Conservation (phyloP, 1,140 invertebrate genomes). For the Halyomorpha halys region DNA sequence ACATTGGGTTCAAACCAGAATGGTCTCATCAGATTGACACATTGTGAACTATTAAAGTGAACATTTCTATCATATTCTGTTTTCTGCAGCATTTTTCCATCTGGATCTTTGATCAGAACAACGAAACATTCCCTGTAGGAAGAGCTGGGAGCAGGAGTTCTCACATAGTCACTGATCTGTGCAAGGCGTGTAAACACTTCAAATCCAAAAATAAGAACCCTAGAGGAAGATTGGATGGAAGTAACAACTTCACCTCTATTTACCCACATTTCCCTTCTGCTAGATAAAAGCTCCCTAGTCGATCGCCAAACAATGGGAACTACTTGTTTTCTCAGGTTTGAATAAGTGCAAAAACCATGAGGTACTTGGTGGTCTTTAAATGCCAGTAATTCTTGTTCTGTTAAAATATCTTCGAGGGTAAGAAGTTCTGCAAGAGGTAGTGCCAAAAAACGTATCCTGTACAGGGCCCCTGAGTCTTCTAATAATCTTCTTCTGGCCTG, state of each 20-base stretch:
- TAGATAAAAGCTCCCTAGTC: conserved; percentile 11
- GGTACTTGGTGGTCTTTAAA: conserved; percentile 19
- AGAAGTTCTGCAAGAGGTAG: conserved; percentile 7
- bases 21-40: conserved; percentile 19
- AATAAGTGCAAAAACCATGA: conserved; percentile 20
- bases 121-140: conserved; percentile 24
- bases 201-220: conserved; percentile 26
- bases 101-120: conserved; percentile 23
- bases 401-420: not conserved
- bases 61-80: conserved; percentile 21
- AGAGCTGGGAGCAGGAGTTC: conserved; percentile 1
- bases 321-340: conserved; percentile 27
- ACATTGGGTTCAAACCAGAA: conserved; percentile 26
- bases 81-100: conserved; percentile 23
- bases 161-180: not conserved
- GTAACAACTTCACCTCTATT: conserved; percentile 23
- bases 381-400: not conserved
- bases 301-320: conserved; percentile 19
- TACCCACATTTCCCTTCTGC: conserved; percentile 20
- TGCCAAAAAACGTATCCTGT: conserved; percentile 29
- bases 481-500: conserved; percentile 23
- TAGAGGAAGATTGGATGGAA: conserved; percentile 15
- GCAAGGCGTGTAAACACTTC: conserved; percentile 26
- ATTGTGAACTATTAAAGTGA: conserved; percentile 25
- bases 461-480: conserved; percentile 24